Base-by-base conservation (phyloP, 2,888 invertebrate species). In the Macrostomum cliftonense region DNA sequence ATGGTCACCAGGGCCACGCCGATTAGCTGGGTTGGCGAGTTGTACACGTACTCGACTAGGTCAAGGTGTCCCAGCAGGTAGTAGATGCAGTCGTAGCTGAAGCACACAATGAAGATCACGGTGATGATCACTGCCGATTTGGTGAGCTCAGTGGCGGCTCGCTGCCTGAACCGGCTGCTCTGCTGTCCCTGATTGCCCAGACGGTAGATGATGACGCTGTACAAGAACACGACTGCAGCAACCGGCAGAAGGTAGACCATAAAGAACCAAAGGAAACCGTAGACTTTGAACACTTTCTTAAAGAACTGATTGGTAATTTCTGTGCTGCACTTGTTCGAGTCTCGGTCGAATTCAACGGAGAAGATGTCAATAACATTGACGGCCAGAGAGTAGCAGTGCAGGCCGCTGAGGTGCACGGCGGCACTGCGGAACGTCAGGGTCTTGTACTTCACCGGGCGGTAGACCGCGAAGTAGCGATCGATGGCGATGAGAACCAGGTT, bases 31-130 rank as follows among this genome's bases (percentile, higher is more conserved):
- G 20, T 38, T 46, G 46, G 46, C 16, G 46, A 42, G 40, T 38
- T 46, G 19, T 42, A 46, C 9, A 42, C 12, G 20, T 46, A 46
- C 14, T 45, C 40, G 7, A 46, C 14, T 4, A 46, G 21, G 17
- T 46, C 39, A 2, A 46, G 14, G 38, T 46, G 39, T 4, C 46
- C 46, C 9, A 46, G 20, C 40, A 46, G 45, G 37, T 46, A 46
- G 38, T 46, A 46, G n/a, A 46, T 46, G 20, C 46, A 37, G 40
- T 46, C 46, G 46, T 46, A 46, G 13, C 40, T 42, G 20, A 46
- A 46, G 20, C 46, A 46, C 12, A 46, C 19, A n/a, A 46, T 46
- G 19, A 46, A 46, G n/a, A 46, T 46, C 13, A 46, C 46, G 2
- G 46, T 46, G 16, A 46, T 46, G 13, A 46, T 42, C 14, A 46